phyloP scores from a whole-genome alignment of 2,888 invertebrate species.

The Plagodis pulveraria region DNA sequence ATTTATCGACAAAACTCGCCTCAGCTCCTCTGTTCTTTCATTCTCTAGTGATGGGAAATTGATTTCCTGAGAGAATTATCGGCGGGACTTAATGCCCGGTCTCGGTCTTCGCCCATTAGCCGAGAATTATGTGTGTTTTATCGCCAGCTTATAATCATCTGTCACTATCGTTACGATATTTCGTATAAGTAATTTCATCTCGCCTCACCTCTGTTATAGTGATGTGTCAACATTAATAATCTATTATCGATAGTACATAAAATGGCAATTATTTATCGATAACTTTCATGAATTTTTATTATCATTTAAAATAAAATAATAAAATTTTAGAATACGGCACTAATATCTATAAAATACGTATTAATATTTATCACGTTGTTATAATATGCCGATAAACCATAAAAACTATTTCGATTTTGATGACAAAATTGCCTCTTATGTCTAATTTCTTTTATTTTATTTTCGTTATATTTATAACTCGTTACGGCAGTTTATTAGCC shows the following conservation, averaged over 20 bases:
- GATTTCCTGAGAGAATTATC: conserved; percentile 69
- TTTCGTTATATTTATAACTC: too few species aligned
- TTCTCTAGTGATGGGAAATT: conserved; percentile 68
- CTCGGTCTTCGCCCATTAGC: conserved; percentile 65
- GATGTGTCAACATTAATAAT: conserved; percentile 44
- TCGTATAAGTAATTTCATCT: conserved; percentile 78
- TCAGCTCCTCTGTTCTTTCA: conserved; percentile 9
- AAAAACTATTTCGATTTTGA: too few species aligned
- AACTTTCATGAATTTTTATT: neutral
- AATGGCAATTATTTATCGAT: neutral
- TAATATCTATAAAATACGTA: too few species aligned
- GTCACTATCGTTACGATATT: conserved; percentile 84
- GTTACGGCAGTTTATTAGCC: too few species aligned
- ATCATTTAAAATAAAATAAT: too few species aligned
- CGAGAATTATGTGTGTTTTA: conserved; percentile 84
- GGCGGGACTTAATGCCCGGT: conserved; percentile 52
- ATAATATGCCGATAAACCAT: too few species aligned
- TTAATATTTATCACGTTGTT: too few species aligned
- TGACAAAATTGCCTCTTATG: too few species aligned
- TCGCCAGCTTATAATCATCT: conserved; percentile 84
- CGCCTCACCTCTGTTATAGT: conserved; percentile 64
- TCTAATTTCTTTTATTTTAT: too few species aligned
- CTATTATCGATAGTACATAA: conserved; percentile 4
- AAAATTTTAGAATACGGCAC: too few species aligned
- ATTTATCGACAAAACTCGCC: conserved; percentile 51